Evolutionary conservation across 2,888 invertebrate species (phyloP).

Genomic region (Caenorhabditis sinica): DNA sequence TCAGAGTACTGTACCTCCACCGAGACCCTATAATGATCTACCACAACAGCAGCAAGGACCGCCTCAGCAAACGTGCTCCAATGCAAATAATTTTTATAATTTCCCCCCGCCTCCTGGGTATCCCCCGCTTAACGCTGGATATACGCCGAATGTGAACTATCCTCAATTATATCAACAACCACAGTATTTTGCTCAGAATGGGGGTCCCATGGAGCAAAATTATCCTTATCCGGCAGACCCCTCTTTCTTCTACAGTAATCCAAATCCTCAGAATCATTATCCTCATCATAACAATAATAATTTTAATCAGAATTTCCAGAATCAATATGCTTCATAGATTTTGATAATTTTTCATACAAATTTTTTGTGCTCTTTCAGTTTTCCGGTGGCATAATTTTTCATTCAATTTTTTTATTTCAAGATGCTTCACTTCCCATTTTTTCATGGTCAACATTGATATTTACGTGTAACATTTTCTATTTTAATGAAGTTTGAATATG

Average conservation of each 20-base stretch:
- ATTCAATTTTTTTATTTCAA: background rate
- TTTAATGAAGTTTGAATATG: background rate
- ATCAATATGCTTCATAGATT: slow-evolving; percentile 28
- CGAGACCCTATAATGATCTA: background rate
- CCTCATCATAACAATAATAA: background rate
- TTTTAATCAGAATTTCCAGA: slow-evolving; percentile 12
- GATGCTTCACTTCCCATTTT: too few relatives aligned
- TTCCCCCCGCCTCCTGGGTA: slow-evolving; percentile 55
- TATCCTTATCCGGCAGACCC: too few relatives aligned
- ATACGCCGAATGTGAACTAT: slow-evolving; percentile 62
- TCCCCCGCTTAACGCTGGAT: slow-evolving; percentile 51
- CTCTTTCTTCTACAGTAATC: too few relatives aligned
- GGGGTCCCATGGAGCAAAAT: background rate
- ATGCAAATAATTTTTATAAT: slow-evolving; percentile 24
- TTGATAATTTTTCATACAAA: background rate
- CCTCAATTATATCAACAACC: slow-evolving; percentile 58
- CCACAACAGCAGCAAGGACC: background rate
- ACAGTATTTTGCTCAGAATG: slow-evolving; percentile 17
- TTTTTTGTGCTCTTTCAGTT: slow-evolving; percentile 5
- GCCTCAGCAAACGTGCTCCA: background rate
- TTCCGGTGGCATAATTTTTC: slow-evolving; percentile 41
- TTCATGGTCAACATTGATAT: background rate
- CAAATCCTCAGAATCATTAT: background rate
- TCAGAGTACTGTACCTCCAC: background rate
- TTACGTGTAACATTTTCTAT: slow-evolving; percentile 28